Evolutionary conservation across 1,140 invertebrate species (phyloP), one percentile per base, ranked within the genome.

Genomic region (Drosophila nebulosa): DNA sequence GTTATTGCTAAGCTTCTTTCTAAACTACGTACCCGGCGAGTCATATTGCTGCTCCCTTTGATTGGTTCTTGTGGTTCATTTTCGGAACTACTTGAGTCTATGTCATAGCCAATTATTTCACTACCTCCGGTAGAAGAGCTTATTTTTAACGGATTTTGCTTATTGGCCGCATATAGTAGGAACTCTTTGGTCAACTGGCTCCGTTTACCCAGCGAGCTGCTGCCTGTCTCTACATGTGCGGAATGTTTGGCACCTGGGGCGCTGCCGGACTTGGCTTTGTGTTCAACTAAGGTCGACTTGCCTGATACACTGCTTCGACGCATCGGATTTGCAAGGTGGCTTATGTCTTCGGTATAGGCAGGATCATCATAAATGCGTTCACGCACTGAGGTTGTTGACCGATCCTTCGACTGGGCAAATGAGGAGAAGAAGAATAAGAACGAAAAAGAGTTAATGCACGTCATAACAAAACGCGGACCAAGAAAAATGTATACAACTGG

Each of bases 291-390:
- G 1, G 39, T 46, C 0, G 74, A 65, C 5, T 86, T 89, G 12
- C 86, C 79, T 4, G 88, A 88, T 39, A 90, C 66, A 65, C 90
- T 91, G 69, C 74, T 91, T 21, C 91, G 79, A 7, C 91, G 83
- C 64, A 90, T 57, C 4, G 91, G 91, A 36, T 91, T 90, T 0
- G 91, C 91, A 52, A 91, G 61, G 46, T 91, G 91, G 56, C 91
- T 91, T 14, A 91, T 91, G 59, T 91, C 91, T 51, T 91, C 91
- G 2, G 91, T 91, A 39, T 91, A 91, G 22, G 91, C 91, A 1
- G 91, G 91, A 74, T 91, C 91, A 74, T 91, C 91, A 5, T 91
- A 86, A 32, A 90, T 90, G 9, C 90, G 78, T 50, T 91, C 90
- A 18, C 90, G 78, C 4, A 91, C 88, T 4, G 68, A 61, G 0